Evolutionary conservation across 2,888 invertebrate genomes (phyloP).

Genomic region (Bellardia bayeri): DNA sequence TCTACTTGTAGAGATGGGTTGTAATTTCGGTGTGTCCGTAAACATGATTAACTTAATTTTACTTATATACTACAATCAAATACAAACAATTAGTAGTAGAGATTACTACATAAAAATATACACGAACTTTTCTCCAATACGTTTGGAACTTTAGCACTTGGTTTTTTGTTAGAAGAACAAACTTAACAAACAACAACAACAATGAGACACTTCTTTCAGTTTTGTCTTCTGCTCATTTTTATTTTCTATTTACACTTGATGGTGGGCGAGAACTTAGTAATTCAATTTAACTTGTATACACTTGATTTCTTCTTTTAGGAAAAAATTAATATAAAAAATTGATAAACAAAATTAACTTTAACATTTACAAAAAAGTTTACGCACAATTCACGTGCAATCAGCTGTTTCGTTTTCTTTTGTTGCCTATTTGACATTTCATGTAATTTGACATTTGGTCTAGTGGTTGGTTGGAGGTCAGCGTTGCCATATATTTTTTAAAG

Average conservation of each 20-base stretch:
- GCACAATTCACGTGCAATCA: constrained; percentile 49
- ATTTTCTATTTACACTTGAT: not conserved
- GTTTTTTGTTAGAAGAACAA: not conserved
- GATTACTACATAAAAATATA: not conserved
- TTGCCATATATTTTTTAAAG: no score
- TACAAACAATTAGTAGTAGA: not conserved
- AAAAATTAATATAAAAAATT: constrained; percentile 15
- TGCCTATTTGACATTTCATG: constrained; percentile 66
- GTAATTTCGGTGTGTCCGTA: constrained; percentile 73
- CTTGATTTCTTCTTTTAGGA: not conserved
- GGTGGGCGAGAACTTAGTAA: not conserved
- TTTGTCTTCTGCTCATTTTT: not conserved
- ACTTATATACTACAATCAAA: not conserved
- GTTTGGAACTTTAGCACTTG: constrained; percentile 22
- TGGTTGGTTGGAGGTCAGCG: constrained; percentile 4
- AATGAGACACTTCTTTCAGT: not conserved
- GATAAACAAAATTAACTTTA: constrained; percentile 43
- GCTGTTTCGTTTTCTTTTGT: constrained; percentile 47
- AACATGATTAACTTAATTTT: constrained; percentile 51
- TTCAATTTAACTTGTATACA: not conserved
- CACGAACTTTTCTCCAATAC: not conserved
- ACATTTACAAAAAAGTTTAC: constrained; percentile 30
- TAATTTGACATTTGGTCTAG: constrained; percentile 51
- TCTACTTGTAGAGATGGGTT: constrained; percentile 72
- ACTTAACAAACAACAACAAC: not conserved